These are phyloP conservation scores for Bombylius discolor DNA, from an alignment of 2,888 invertebrate genomes.

Conservation along the genomic window DNA sequence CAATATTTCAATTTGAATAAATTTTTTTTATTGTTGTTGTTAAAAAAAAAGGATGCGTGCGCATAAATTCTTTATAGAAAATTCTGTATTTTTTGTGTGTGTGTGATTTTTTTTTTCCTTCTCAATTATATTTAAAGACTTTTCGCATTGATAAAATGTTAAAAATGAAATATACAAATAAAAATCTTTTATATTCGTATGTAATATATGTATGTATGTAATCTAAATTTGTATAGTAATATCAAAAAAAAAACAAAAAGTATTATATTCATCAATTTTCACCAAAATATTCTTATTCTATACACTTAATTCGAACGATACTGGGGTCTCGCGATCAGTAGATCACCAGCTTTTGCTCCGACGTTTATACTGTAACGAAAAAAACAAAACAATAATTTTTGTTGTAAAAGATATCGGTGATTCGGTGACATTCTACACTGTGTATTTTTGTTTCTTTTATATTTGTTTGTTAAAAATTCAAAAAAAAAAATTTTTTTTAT, in stretches of 20 bases:
- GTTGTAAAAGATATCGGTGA: constrained; percentile 13
- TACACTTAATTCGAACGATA: constrained; percentile 40
- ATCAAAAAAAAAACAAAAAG: too few species aligned
- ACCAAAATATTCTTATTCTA: constrained; percentile 26
- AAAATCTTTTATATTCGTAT: too few species aligned
- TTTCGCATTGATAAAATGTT: too few species aligned
- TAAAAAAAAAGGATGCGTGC: neutral
- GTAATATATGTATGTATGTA: too few species aligned
- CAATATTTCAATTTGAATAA: too few species aligned
- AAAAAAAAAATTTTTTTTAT: neutral
- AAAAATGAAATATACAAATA: too few species aligned
- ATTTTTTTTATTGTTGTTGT: too few species aligned
- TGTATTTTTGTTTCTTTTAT: constrained; percentile 13
- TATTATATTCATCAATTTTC: constrained; percentile 1
- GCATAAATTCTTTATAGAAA: neutral
- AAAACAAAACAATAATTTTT: neutral
- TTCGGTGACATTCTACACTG: constrained; percentile 27
- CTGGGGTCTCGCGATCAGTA: constrained; percentile 40
- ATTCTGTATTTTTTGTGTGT: too few species aligned
- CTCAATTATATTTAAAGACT: too few species aligned
- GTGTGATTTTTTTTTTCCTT: too few species aligned
- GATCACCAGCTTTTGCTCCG: constrained; percentile 40
- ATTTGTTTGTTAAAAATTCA: constrained; percentile 5
- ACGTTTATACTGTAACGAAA: constrained; percentile 32
- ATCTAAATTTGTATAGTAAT: too few species aligned